Evolutionary conservation across 2,888 invertebrate species (phyloP).

Genomic region (Amphipoea oculea): DNA sequence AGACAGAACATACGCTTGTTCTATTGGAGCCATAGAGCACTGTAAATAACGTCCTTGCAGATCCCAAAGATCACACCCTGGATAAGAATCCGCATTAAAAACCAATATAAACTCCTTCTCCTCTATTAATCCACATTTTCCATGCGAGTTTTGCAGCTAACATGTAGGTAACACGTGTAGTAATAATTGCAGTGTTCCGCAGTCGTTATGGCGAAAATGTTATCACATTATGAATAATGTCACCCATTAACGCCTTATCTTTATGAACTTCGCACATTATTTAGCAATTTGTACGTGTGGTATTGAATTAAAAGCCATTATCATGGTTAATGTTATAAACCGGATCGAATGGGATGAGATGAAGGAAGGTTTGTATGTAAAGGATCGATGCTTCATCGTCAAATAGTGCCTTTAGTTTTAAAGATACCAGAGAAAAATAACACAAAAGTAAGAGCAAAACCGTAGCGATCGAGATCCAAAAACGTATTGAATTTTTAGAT

Average conservation of each 20-base stretch:
- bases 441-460: not conserved
- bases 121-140: not conserved
- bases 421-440: not conserved
- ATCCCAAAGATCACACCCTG: not conserved
- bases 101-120: not conserved
- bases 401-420: not conserved
- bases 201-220: slow-evolving; percentile 27
- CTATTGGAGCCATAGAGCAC: not conserved
- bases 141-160: slow-evolving; percentile 9
- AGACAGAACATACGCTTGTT: not conserved
- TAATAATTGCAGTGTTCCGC: slow-evolving; percentile 10
- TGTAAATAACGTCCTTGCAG: not conserved
- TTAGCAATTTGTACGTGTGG: slow-evolving; percentile 20
- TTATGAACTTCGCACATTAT: slow-evolving; percentile 35
- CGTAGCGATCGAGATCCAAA: not conserved
- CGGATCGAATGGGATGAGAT: slow-evolving; percentile 7
- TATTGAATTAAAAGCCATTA: slow-evolving; percentile 33
- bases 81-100: not conserved
- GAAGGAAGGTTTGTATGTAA: not conserved
- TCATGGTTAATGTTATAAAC: slow-evolving; percentile 13
- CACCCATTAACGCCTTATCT: slow-evolving; percentile 51
- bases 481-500: not conserved
- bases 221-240: slow-evolving; percentile 38
- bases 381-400: no score
- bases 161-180: not conserved